Evolutionary conservation across 2,888 invertebrate genomes (phyloP), one percentile per base, ranked within the genome.

Genomic region (Drosophila cognata): DNA sequence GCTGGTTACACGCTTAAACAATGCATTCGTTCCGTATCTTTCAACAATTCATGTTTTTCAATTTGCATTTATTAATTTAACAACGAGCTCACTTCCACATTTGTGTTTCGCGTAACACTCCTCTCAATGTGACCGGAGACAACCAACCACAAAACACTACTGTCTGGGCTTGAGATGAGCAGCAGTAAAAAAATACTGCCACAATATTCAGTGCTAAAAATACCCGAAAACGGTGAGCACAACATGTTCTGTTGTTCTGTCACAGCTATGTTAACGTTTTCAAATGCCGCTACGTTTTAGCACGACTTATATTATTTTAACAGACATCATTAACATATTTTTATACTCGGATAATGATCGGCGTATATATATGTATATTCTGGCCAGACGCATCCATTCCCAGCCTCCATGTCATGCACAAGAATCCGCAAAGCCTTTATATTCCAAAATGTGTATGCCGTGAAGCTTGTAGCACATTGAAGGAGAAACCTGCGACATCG

Each of bases 61-160:
- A 35, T 41, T 65, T 50, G 28, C 36, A n/a, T n/a, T 41, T 25
- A 58, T 25, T 46, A 62, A 73, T 62, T 66, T 28, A 51, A 33
- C 53, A 29, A 48, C 71, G 38, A 58, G 33, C 64, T 61, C 36
- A 21, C 53, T 41, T 57, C 7, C 25, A 51, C 50, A 38, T 69
- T 25, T n/a, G 53, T 53, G 58, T 51, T 77, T 55, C 70, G 70
- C 76, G 76, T 77, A 75, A 79, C 68, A 79, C 62, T 74, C 31
- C 25, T 21, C 29, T 41, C 51, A 35, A 72, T 64, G 72, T 64
- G 74, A 71, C 74, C 74, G 43, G 52, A 55, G 4, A 7, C 38
- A 5, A 46, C 4, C 8, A 28, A 46, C 3, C 11, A 2, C 7
- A 50, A 58, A 71, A 41, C 38, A 29, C 16, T n/a, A 31, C n/a